Conservation (phyloP, 2,888 invertebrate genomes). For the Hymenopus coronatus region DNA sequence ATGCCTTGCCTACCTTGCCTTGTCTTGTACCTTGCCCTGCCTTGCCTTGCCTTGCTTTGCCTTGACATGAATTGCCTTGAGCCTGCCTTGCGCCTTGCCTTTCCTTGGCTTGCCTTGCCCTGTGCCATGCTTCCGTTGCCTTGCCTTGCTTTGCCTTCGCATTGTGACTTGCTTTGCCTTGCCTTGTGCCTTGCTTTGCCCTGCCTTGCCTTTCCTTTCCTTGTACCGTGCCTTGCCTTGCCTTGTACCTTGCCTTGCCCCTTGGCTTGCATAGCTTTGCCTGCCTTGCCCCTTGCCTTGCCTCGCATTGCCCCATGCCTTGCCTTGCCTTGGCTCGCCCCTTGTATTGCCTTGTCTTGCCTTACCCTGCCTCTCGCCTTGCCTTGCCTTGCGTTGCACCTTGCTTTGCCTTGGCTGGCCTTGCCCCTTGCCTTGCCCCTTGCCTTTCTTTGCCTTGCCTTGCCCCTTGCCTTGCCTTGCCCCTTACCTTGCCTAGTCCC, state of each 20-base stretch:
- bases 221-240: too few species aligned
- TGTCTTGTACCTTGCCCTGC: too few species aligned
- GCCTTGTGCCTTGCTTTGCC: neutral
- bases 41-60: neutral
- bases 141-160: neutral
- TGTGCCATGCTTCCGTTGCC: neutral
- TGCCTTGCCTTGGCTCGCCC: neutral
- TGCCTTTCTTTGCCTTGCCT: too few species aligned
- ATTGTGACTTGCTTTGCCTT: neutral
- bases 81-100: too few species aligned
- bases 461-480: too few species aligned
- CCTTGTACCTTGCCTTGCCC: neutral
- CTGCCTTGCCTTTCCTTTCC: too few species aligned
- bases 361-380: too few species aligned
- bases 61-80: neutral
- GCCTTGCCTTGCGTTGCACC: neutral
- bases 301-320: too few species aligned
- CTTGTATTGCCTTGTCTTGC: neutral
- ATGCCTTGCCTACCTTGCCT: too few species aligned
- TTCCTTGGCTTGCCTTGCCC: neutral
- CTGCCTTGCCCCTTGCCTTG: neutral
- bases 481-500: too few species aligned
- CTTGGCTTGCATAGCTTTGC: neutral
- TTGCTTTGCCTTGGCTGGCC: neutral
- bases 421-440: too few species aligned